Base-by-base conservation (phyloP, 2,797 vertebrate species). In the Manis crassicaudata region DNA sequence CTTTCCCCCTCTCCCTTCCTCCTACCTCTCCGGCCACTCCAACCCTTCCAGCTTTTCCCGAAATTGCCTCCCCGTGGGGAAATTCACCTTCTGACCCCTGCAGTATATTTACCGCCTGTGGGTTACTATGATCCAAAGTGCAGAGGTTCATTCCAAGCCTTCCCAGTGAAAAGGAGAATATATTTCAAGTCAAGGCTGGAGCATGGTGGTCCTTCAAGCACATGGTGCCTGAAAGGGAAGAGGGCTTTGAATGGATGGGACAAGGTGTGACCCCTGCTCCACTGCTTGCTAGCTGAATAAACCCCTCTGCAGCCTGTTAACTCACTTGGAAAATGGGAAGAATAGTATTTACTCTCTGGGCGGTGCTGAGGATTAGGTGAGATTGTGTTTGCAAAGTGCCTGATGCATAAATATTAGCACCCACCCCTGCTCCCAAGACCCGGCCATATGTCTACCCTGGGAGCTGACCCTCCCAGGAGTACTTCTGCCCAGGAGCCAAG, bases 351-450 rank as follows among this genome's bases (percentile, higher is more conserved):
- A 21, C 8, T 32, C 29, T 20, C 2, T 70, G 62, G 62, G n/a
- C 3, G 3, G 21, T 12, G 52, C 76, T 21, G 29, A 23, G 18
- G 43, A 35, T 9, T 16, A 14, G 29, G 9, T 1, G 56, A 46
- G 52, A 27, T 3, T 20, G 4, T 6, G 0, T 12, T 2, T 54
- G 58, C 40, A 5, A 70, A 68, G 52, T 37, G 35, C 60, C 52
- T 7, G 4, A 9, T 0, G 1, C 14, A 1, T 0, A 0, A 3
- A 29, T 4, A 29, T 0, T 0, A 10, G 52, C 1, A 1, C 60
- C 67, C n/a, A 1, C 27, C n/a, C 2, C 8, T 6, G 0, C 5
- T 9, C 67, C 50, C 79, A 17, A 23, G n/a, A 6, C 12, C 7
- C 25, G 25, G 13, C 18, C 8, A 5, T 8, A 5, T 8, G 21